These are phyloP conservation scores for Rhea pennata DNA, from an alignment of 2,113 vertebrate species.

Conservation along the genomic window DNA sequence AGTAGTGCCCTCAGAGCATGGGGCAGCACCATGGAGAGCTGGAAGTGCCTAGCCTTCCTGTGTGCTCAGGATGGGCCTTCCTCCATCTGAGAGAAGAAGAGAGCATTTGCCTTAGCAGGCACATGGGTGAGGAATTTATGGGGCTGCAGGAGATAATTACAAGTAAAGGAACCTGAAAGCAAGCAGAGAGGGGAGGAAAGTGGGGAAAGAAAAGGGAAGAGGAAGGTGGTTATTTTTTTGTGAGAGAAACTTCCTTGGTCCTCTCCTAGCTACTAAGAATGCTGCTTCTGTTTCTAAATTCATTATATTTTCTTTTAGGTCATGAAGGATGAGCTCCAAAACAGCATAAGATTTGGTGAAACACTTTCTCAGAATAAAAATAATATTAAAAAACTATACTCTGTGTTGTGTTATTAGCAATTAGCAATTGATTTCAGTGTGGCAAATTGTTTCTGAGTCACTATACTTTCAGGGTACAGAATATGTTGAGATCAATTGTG, in stretches of 20 bases:
- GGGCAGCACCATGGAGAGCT: background rate
- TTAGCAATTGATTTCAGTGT: background rate
- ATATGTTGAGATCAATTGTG: background rate
- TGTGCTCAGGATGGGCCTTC: background rate
- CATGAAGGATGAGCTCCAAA: background rate
- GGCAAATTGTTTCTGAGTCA: constrained; percentile 1
- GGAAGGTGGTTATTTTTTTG: background rate
- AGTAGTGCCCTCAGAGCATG: background rate
- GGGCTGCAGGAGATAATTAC: background rate
- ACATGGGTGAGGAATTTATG: background rate
- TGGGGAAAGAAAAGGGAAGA: background rate
- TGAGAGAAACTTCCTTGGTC: background rate
- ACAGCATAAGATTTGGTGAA: constrained; percentile 7
- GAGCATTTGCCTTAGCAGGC: no score
- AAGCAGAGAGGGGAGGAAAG: background rate
- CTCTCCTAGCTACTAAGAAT: background rate
- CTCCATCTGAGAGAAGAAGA: background rate
- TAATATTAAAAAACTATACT: background rate
- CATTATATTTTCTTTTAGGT: background rate
- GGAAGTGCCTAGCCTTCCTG: background rate
- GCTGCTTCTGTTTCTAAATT: background rate
- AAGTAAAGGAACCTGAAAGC: background rate
- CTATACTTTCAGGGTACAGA: background rate
- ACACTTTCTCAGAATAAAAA: background rate
- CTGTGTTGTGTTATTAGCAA: constrained; percentile 2